A percentile compares a stretch with the other conserved stretches of the same genome.
Evolutionary conservation across 2,888 invertebrate genomes (phyloP).

Genomic region (Laspeyria flexula): DNA sequence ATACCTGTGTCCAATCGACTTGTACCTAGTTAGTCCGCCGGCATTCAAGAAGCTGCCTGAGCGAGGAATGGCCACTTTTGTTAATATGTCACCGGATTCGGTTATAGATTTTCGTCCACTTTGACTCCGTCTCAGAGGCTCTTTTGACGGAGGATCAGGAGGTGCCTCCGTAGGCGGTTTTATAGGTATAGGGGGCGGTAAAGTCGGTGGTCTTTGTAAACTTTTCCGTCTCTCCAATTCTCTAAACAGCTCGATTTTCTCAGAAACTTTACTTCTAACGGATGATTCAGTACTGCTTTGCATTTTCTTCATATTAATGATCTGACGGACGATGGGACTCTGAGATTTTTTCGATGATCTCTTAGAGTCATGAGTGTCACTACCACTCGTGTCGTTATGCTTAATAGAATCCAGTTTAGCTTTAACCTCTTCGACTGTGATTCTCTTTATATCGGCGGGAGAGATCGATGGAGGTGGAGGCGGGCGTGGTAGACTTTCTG

Average conservation of each 20-base stretch:
- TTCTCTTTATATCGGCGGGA: constrained; percentile 73
- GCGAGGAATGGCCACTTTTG: constrained; percentile 94
- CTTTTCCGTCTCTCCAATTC: constrained; percentile 79
- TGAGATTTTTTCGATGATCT: constrained; percentile 68
- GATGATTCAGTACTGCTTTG: constrained; percentile 76
- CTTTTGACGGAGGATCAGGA: constrained; percentile 59
- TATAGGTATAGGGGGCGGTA: constrained; percentile 80
- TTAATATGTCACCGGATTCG: constrained; percentile 92
- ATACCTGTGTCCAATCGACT: constrained; percentile 89
- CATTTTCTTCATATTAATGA: constrained; percentile 51
- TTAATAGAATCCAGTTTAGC: constrained; percentile 84
- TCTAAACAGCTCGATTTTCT: constrained; percentile 81
- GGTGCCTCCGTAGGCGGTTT: constrained; percentile 66
- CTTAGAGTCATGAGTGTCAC: constrained; percentile 83
- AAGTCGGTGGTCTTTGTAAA: constrained; percentile 77
- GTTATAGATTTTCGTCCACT: constrained; percentile 79
- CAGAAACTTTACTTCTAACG: constrained; percentile 80
- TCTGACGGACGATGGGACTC: constrained; percentile 47
- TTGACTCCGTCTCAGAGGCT: constrained; percentile 77
- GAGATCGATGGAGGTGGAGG: constrained; percentile 63
- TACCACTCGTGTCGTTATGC: constrained; percentile 73
- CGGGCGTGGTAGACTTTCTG: constrained; percentile 85
- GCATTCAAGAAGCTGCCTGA: constrained; percentile 95
- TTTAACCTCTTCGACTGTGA: constrained; percentile 85
- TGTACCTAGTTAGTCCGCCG: constrained; percentile 91